Conservation (phyloP, 2,888 invertebrate genomes). For the Lathronympha strigana region DNA sequence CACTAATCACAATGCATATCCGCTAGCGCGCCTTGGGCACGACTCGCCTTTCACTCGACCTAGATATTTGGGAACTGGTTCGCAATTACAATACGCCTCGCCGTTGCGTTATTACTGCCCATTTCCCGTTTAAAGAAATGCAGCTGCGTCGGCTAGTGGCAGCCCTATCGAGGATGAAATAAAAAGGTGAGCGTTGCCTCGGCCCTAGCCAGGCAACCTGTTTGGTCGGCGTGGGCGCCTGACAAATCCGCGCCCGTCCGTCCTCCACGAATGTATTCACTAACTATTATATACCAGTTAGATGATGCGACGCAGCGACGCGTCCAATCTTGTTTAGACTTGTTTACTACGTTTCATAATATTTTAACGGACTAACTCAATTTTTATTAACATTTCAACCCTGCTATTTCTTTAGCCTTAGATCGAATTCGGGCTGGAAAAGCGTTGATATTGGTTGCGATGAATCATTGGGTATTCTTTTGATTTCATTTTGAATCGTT, state of each 20-base stretch:
- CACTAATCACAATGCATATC: constrained; percentile 54
- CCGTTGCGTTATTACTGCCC: constrained; percentile 49
- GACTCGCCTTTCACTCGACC: constrained; percentile 82
- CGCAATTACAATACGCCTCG: constrained; percentile 69
- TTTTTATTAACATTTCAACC: neutral
- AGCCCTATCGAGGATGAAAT: constrained; percentile 73
- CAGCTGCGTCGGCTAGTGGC: constrained; percentile 49
- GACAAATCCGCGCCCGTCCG: constrained; percentile 76
- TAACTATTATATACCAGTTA: constrained; percentile 33
- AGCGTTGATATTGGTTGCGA: neutral
- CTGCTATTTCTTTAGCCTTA: neutral
- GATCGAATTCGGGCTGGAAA: neutral
- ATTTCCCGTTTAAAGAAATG: constrained; percentile 49
- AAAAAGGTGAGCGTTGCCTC: constrained; percentile 72
- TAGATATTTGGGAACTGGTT: constrained; percentile 82
- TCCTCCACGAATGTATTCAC: constrained; percentile 49
- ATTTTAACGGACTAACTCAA: neutral
- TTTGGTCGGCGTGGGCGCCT: constrained; percentile 72
- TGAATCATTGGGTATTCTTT: too few species aligned
- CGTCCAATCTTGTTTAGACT: constrained; percentile 70
- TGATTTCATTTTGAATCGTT: too few species aligned
- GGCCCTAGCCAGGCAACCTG: constrained; percentile 76
- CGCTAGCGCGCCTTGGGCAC: constrained; percentile 63
- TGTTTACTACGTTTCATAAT: constrained; percentile 53
- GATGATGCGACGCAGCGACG: constrained; percentile 50